Percentiles rank a stretch among this genome's conserved stretches.
Conservation (phyloP, 1,140 invertebrate species). For the Zaprionus africanus region DNA sequence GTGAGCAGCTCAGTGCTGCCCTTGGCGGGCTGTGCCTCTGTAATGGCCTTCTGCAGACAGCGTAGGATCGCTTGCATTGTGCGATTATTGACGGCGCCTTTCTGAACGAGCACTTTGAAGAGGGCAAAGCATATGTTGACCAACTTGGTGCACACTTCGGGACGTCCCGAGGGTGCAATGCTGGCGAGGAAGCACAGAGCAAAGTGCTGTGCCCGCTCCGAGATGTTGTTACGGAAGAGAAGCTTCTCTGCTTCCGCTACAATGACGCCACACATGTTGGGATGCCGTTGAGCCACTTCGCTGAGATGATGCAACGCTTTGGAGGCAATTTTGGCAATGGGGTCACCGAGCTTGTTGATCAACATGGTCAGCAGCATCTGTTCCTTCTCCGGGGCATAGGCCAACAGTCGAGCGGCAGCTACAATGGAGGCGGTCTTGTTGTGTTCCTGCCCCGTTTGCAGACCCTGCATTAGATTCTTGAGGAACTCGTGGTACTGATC, state of each 20-base stretch:
- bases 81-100: slow-evolving; percentile 95
- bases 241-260: slow-evolving; percentile 95
- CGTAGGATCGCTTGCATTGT: slow-evolving; percentile 93
- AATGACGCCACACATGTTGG: slow-evolving; percentile 96
- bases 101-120: slow-evolving; percentile 96
- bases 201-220: slow-evolving; percentile 95
- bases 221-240: slow-evolving; percentile 94
- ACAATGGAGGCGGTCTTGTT: slow-evolving; percentile 93
- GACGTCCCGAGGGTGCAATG: slow-evolving; percentile 87
- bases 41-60: slow-evolving; percentile 80
- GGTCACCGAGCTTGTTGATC: slow-evolving; percentile 98
- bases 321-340: slow-evolving; percentile 93
- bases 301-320: slow-evolving; percentile 94
- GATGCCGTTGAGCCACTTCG: slow-evolving; percentile 93
- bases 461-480: slow-evolving; percentile 76
- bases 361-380: slow-evolving; percentile 92
- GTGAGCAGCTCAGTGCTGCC: slow-evolving; percentile 69
- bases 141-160: slow-evolving; percentile 91
- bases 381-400: slow-evolving; percentile 95
- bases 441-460: slow-evolving; percentile 86
- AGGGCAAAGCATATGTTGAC: slow-evolving; percentile 97
- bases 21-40: slow-evolving; percentile 71
- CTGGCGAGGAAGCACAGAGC: slow-evolving; percentile 96
- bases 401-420: slow-evolving; percentile 91
- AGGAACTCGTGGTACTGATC: slow-evolving; percentile 86